Conservation (phyloP, 1,140 invertebrate genomes). For the Streblospio benedicti region DNA sequence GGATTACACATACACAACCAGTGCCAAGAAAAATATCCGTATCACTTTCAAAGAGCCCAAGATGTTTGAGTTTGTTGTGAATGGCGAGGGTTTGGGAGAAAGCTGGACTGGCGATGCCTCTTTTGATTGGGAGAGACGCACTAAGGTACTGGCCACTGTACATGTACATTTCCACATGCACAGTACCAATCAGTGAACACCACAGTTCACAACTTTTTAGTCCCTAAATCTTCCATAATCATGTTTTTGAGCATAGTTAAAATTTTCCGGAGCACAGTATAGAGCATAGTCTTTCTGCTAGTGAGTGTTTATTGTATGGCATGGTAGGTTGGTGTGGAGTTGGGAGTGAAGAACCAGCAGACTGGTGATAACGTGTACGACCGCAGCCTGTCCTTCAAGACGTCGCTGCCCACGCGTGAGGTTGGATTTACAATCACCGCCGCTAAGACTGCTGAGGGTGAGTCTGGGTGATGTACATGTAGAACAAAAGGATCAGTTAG, state of each 20-base stretch:
- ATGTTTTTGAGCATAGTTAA: background rate
- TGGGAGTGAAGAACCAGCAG: constrained; percentile 14
- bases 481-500: too few species aligned
- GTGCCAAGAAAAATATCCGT: constrained; percentile 11
- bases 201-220: too few species aligned
- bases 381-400: constrained; percentile 1
- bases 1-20: constrained; percentile 15
- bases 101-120: constrained; percentile 21
- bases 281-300: too few species aligned
- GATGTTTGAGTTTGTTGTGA: constrained; percentile 9
- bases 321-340: constrained; percentile 13
- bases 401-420: background rate
- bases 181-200: too few species aligned
- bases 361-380: background rate
- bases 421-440: constrained; percentile 4
- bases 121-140: constrained; percentile 22
- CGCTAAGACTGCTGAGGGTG: background rate
- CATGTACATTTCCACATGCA: too few species aligned
- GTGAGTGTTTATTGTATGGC: too few species aligned
- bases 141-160: constrained; percentile 17
- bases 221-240: too few species aligned
- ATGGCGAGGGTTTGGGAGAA: background rate
- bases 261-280: too few species aligned
- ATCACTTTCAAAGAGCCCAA: constrained; percentile 13
- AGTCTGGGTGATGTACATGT: too few species aligned